Base-by-base conservation (phyloP, 1,140 invertebrate species). In the Uloborus diversus region DNA sequence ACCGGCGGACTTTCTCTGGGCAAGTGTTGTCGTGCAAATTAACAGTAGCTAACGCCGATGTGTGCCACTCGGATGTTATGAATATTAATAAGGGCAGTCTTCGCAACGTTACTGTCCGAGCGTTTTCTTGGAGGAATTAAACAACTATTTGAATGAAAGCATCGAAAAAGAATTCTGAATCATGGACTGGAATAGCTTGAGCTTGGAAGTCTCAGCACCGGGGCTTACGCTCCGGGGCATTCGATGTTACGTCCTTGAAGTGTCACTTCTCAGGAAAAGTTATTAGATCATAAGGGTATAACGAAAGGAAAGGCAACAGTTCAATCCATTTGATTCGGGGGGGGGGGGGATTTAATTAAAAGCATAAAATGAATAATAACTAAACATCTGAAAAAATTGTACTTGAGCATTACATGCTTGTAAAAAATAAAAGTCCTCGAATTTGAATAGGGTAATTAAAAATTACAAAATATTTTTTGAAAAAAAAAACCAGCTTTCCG, bases 1-100 rank as follows among this genome's bases (percentile, higher is more conserved):
- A 47, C 25, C 33, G 47, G 66, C 66, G 69, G 69, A 56, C 69
- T 42, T 76, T 76, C 65, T 56, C 30, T 33, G 61, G 23, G 37
- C 37, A 23, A 61, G 70, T 61, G 62, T 66, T 78, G 75, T 78
- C 75, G 75, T 78, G 64, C 62, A 57, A 78, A 78, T 78, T 78
- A 78, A 78, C 75, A 59, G 62, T 78, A 78, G 75, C 71, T 75
- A 75, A 75, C 71, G 37, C n/a, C 53, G 59, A 51, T n/a, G 71
- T 32, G 33, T 51, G 57, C 30, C 37, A 35, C 42, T 56, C 14
- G 64, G 75, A 65, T 68, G 75, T 56, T 47, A 68, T 78, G 75
- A 78, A 78, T 78, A 78, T 78, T 78, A 78, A 78, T 78, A 68
- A 66, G 64, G 37, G 37, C n/a, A n/a, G n/a, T 9, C 37, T 42